phyloP scores from a whole-genome alignment of 2,888 invertebrate species.

The Nudaria mundana region DNA sequence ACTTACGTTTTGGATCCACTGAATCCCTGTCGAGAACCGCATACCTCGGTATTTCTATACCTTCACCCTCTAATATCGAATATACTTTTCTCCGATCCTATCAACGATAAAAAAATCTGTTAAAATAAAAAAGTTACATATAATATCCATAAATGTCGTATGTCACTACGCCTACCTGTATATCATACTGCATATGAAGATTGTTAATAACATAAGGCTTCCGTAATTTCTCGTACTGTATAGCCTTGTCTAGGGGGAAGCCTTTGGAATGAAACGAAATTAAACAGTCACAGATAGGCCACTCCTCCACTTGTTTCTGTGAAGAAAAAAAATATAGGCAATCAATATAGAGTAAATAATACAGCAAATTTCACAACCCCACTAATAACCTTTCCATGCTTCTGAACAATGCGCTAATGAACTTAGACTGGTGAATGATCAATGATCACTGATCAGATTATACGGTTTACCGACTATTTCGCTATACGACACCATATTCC shows the following conservation, averaged over 20 bases:
- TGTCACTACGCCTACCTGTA: slow-evolving; percentile 84
- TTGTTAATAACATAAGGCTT: slow-evolving; percentile 99
- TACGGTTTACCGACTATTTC: slow-evolving; percentile 30
- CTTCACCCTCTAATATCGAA: slow-evolving; percentile 94
- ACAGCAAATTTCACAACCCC: slow-evolving; percentile 11
- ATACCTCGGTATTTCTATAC: slow-evolving; percentile 98
- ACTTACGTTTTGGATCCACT: slow-evolving; percentile 93
- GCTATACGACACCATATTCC: slow-evolving; percentile 43
- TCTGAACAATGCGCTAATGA: slow-evolving; percentile 18
- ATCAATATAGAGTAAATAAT: slow-evolving; percentile 7
- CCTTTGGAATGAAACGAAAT: slow-evolving; percentile 99
- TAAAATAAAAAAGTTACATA: slow-evolving; percentile 9
- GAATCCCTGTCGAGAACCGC: slow-evolving; percentile 98
- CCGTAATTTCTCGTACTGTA: slow-evolving; percentile 95
- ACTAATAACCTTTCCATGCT: slow-evolving; percentile 14
- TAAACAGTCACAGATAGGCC: slow-evolving; percentile 98
- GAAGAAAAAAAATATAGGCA: slow-evolving; percentile 25
- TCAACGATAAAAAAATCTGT: slow-evolving; percentile 24
- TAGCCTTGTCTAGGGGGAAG: slow-evolving; percentile 98
- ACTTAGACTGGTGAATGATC: slow-evolving; percentile 20
- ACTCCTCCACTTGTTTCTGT: slow-evolving; percentile 96
- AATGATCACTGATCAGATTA: no score
- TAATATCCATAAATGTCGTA: slow-evolving; percentile 9
- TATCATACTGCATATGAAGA: slow-evolving; percentile 98
- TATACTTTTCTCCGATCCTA: slow-evolving; percentile 97